These are phyloP conservation scores for Sebastes reedi DNA, from an alignment of 2,797 vertebrate species.

Conservation along the genomic window DNA sequence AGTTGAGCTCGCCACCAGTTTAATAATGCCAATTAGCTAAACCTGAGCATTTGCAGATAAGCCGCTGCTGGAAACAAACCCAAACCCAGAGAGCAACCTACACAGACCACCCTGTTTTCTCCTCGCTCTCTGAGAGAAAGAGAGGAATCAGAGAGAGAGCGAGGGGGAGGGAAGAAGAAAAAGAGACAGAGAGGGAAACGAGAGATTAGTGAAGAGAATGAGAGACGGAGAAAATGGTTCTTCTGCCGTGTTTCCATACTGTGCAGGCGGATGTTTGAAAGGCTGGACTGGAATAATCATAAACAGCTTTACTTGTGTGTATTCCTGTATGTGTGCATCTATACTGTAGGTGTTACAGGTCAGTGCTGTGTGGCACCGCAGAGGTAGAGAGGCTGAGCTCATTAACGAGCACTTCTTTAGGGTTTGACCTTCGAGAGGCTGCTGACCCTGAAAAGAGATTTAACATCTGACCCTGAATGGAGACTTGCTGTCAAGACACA, in stretches of 20 bases:
- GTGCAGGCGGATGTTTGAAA: conserved; percentile 1
- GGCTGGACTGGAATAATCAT: neutral
- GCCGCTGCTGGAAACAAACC: conserved; percentile 60
- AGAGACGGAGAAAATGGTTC: conserved; percentile 15
- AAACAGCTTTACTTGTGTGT: neutral
- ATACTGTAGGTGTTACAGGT: conserved; percentile 19
- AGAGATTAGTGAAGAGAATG: conserved; percentile 11
- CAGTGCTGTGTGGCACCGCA: conserved; percentile 1
- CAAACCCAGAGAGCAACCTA: conserved; percentile 35
- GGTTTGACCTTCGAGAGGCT: conserved; percentile 39
- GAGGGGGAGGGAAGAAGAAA: neutral
- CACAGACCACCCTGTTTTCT: conserved; percentile 50
- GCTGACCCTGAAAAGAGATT: conserved; percentile 46
- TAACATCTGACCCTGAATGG: conserved; percentile 47
- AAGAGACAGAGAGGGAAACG: neutral
- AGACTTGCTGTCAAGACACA: conserved; percentile 2
- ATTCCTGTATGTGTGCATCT: neutral
- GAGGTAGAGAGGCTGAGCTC: conserved; percentile 36
- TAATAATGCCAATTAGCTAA: conserved; percentile 81
- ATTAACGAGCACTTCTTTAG: conserved; percentile 42
- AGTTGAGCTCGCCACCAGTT: conserved; percentile 56
- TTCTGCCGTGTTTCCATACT: conserved; percentile 18
- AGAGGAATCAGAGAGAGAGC: neutral
- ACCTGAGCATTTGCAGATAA: conserved; percentile 75
- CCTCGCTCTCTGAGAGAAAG: neutral